Evolutionary conservation across 2,888 invertebrate genomes (phyloP).

Genomic region (Sinotaia quadrata): DNA sequence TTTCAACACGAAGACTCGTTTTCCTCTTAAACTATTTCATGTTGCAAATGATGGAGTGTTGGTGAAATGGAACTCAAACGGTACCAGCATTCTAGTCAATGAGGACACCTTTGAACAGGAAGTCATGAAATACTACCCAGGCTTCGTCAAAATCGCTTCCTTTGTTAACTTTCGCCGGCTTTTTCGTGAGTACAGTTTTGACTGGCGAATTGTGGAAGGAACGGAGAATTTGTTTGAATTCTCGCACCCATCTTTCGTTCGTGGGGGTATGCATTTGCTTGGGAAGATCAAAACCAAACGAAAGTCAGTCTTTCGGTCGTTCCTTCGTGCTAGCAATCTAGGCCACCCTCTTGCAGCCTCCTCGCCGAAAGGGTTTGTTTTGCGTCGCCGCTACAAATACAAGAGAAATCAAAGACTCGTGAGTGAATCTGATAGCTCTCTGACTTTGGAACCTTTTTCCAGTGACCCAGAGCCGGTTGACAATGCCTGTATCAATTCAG

Average conservation of each 20-base stretch:
- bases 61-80: constrained; percentile 57
- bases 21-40: constrained; percentile 61
- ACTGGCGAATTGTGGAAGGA: constrained; percentile 47
- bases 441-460: not conserved
- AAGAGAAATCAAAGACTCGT: too few species aligned
- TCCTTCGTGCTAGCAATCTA: not conserved
- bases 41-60: constrained; percentile 58
- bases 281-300: constrained; percentile 38
- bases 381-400: not conserved
- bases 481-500: not conserved
- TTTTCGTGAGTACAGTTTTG: constrained; percentile 67
- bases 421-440: not conserved
- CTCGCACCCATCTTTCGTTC: constrained; percentile 55
- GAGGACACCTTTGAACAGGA: constrained; percentile 53
- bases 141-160: constrained; percentile 64
- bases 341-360: constrained; percentile 13
- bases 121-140: constrained; percentile 63
- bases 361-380: constrained; percentile 5
- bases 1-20: constrained; percentile 53
- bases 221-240: constrained; percentile 46
- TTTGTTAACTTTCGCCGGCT: constrained; percentile 66
- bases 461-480: not conserved
- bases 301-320: constrained; percentile 33
- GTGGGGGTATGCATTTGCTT: constrained; percentile 47
- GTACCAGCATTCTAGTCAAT: constrained; percentile 50